These are phyloP conservation scores for Anthopleura xanthogrammica DNA, from an alignment of 92 coral and sea anemone genomes.

Conservation along the genomic window DNA sequence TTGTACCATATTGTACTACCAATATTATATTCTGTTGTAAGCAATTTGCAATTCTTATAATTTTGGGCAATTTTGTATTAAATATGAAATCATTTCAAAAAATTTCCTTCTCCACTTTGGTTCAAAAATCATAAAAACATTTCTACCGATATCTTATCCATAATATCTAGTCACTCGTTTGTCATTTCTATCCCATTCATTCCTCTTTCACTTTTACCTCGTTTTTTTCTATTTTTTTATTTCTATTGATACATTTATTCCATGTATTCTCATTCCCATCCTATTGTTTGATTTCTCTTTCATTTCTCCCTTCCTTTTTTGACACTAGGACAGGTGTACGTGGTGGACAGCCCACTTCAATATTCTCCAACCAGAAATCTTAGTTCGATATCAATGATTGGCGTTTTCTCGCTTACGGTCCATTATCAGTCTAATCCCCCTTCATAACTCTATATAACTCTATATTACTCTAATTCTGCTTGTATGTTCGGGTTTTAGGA, in stretches of 20 bases:
- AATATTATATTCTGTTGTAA: no score
- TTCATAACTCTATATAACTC: not conserved
- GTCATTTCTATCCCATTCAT: not conserved
- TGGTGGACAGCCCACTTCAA: not conserved
- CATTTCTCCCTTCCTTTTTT: not conserved
- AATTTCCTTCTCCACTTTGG: not conserved
- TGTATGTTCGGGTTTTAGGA: conserved; percentile 51
- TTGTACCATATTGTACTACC: not conserved
- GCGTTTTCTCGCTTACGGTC: not conserved
- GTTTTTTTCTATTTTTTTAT: not conserved
- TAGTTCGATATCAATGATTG: not conserved
- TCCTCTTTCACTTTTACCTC: not conserved
- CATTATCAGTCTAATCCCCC: not conserved
- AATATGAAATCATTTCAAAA: not conserved
- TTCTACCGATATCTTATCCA: not conserved
- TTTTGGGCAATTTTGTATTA: no score
- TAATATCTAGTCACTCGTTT: not conserved
- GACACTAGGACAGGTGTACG: not conserved
- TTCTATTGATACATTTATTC: no score
- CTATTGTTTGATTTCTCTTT: no score
- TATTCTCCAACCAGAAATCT: not conserved
- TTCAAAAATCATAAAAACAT: not conserved
- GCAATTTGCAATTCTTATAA: no score
- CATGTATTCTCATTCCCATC: no score
- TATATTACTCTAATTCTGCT: not conserved